Evolutionary conservation across 2,888 invertebrate genomes (phyloP).

Genomic region (Cecidostiba fungosa): DNA sequence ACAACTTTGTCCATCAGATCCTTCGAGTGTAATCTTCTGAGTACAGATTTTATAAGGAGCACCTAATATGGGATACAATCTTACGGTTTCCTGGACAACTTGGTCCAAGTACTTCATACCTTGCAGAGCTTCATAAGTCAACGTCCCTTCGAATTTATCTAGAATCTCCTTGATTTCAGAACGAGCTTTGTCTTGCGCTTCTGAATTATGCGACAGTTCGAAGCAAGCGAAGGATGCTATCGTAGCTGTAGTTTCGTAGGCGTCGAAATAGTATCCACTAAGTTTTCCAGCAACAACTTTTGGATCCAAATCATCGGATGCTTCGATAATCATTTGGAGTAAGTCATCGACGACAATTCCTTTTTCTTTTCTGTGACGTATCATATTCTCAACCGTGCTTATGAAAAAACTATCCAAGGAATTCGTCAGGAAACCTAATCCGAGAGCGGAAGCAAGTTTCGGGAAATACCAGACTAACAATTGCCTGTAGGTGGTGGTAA

Average conservation of each 20-base stretch:
- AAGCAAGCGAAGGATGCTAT: conserved; percentile 80
- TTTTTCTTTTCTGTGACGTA: conserved; percentile 70
- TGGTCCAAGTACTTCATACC: conserved; percentile 82
- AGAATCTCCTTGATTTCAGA: conserved; percentile 78
- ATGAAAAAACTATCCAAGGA: conserved; percentile 69
- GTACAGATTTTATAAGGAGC: conserved; percentile 65
- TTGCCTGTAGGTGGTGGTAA: conserved; percentile 50
- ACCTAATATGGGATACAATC: conserved; percentile 62
- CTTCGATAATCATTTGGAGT: conserved; percentile 79
- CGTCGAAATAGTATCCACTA: conserved; percentile 81
- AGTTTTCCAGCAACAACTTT: conserved; percentile 71
- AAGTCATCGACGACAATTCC: conserved; percentile 75
- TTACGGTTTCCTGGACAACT: conserved; percentile 77
- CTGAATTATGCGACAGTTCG: conserved; percentile 79
- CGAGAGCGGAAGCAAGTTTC: conserved; percentile 53
- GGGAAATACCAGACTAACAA: conserved; percentile 64
- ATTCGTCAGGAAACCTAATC: conserved; percentile 64
- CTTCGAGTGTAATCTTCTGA: conserved; percentile 63
- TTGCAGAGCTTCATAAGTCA: conserved; percentile 80
- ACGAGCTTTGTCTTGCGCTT: conserved; percentile 80
- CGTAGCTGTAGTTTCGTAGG: conserved; percentile 82
- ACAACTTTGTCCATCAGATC: conserved; percentile 67
- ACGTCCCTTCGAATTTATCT: conserved; percentile 72
- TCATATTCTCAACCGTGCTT: conserved; percentile 65
- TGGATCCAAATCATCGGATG: neutral